A percentile compares a stretch with the other conserved stretches of the same genome.
Evolutionary conservation across 2,888 invertebrate species (phyloP).

Genomic region (Cheilosia pagana): DNA sequence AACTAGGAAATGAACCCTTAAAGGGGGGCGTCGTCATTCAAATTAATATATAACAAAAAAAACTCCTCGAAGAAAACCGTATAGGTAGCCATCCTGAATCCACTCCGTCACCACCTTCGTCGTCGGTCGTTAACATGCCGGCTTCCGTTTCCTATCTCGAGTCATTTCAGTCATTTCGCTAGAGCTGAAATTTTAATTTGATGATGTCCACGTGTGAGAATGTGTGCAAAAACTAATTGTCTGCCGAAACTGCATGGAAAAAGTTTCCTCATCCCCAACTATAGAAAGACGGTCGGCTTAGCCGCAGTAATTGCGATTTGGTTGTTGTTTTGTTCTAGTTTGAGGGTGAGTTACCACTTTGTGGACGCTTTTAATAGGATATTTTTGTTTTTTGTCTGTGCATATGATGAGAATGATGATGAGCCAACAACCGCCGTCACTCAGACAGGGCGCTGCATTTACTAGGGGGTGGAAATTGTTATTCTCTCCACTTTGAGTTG

Average conservation of each 20-base stretch:
- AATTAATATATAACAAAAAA: background rate
- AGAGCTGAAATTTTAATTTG: slow-evolving; percentile 58
- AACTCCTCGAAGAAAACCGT: slow-evolving; percentile 29
- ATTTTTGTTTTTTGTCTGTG: slow-evolving; percentile 19
- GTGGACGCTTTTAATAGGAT: background rate
- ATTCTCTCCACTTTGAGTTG: slow-evolving; percentile 54
- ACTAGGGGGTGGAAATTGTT: slow-evolving; percentile 39
- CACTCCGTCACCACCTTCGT: slow-evolving; percentile 6
- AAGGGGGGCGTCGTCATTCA: slow-evolving; percentile 4
- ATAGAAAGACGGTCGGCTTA: slow-evolving; percentile 25
- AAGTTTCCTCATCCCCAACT: slow-evolving; percentile 8
- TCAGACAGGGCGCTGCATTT: slow-evolving; percentile 24
- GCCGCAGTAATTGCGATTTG: slow-evolving; percentile 56
- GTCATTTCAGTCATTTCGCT: background rate
- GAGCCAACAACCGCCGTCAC: slow-evolving; percentile 24
- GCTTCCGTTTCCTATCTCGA: slow-evolving; percentile 23
- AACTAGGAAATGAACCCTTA: slow-evolving; percentile 31
- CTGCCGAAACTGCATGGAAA: slow-evolving; percentile 6
- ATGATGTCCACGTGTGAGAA: slow-evolving; percentile 26
- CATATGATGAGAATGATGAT: slow-evolving; percentile 26
- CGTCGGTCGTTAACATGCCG: slow-evolving; percentile 37
- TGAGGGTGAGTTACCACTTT: slow-evolving; percentile 9
- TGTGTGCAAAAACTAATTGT: slow-evolving; percentile 49
- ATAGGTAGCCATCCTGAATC: background rate
- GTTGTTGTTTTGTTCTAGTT: background rate